A percentile compares a stretch with the other conserved stretches of the same genome.
These are phyloP conservation scores for Siniperca obscura DNA, from an alignment of 2,797 vertebrate genomes.

Conservation along the genomic window DNA sequence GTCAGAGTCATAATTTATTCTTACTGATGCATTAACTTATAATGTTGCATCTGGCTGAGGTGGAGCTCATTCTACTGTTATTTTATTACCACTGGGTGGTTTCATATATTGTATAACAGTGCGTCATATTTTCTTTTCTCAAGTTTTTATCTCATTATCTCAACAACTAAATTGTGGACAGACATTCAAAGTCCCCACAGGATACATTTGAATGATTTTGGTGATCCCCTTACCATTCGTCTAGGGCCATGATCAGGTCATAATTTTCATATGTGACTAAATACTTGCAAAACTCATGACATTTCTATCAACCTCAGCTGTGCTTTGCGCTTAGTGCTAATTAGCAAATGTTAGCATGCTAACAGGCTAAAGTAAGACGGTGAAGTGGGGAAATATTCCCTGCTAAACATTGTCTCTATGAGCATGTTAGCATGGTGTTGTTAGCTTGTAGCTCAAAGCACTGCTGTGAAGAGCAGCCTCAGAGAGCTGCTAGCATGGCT, in stretches of 20 bases:
- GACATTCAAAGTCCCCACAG: background rate
- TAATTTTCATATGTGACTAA: background rate
- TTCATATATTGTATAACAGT: background rate
- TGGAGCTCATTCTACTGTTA: background rate
- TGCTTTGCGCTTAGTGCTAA: background rate
- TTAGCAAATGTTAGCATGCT: background rate
- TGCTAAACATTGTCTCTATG: background rate
- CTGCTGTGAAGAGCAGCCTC: background rate
- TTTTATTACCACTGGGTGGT: background rate
- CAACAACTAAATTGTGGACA: background rate
- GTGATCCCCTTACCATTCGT: background rate
- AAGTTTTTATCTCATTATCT: background rate
- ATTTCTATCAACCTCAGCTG: background rate
- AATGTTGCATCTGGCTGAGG: background rate
- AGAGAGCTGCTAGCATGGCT: too few species aligned
- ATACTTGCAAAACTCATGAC: background rate
- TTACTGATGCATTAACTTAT: background rate
- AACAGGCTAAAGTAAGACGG: background rate
- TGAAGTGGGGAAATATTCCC: background rate
- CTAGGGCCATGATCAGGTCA: background rate
- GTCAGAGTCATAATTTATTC: background rate
- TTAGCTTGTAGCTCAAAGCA: background rate
- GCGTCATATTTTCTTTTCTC: background rate
- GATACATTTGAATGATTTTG: background rate
- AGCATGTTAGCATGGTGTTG: background rate